A percentile compares a stretch with the other conserved stretches of the same genome.
Evolutionary conservation across 2,797 vertebrate genomes (phyloP).

Genomic region (Chiroxiphia lanceolata): DNA sequence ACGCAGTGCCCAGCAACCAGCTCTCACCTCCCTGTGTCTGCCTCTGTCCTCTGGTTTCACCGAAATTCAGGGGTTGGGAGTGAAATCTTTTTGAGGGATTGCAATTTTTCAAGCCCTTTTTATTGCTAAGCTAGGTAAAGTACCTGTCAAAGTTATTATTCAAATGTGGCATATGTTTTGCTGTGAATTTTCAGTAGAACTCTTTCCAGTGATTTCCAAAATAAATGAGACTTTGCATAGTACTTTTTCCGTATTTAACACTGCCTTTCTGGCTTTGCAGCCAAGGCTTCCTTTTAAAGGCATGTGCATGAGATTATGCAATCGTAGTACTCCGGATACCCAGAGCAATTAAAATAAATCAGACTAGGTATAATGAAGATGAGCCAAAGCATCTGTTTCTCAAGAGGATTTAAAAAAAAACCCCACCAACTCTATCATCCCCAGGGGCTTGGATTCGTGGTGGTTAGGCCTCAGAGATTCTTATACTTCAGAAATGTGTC

Average conservation of each 20-base stretch:
- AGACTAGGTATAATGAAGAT: slow-evolving; percentile 70
- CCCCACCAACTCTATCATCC: neutral
- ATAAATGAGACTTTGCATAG: slow-evolving; percentile 56
- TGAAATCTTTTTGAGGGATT: neutral
- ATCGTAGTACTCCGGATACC: slow-evolving; percentile 57
- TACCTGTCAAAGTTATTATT: slow-evolving; percentile 38
- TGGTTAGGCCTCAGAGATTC: slow-evolving; percentile 29
- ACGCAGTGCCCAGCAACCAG: fast-evolving
- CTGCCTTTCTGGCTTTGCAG: slow-evolving; percentile 42
- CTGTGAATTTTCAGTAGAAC: slow-evolving; percentile 39
- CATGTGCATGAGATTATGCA: slow-evolving; percentile 62
- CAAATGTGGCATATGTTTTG: slow-evolving; percentile 53
- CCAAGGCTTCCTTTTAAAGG: slow-evolving; percentile 69
- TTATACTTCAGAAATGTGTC: neutral
- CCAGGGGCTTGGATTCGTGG: neutral
- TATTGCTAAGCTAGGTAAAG: slow-evolving; percentile 16
- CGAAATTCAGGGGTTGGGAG: neutral
- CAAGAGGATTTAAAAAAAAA: slow-evolving; percentile 51
- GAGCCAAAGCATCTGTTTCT: slow-evolving; percentile 68
- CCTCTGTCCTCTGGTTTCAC: neutral
- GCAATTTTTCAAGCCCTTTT: neutral
- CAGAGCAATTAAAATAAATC: slow-evolving; percentile 72
- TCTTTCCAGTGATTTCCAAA: slow-evolving; percentile 61
- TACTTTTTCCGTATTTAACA: slow-evolving; percentile 52
- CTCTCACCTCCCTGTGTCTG: neutral